Evolutionary conservation across 2,113 vertebrate species (phyloP), one percentile per base, ranked within the genome.

Genomic region (Origma solitaria): DNA sequence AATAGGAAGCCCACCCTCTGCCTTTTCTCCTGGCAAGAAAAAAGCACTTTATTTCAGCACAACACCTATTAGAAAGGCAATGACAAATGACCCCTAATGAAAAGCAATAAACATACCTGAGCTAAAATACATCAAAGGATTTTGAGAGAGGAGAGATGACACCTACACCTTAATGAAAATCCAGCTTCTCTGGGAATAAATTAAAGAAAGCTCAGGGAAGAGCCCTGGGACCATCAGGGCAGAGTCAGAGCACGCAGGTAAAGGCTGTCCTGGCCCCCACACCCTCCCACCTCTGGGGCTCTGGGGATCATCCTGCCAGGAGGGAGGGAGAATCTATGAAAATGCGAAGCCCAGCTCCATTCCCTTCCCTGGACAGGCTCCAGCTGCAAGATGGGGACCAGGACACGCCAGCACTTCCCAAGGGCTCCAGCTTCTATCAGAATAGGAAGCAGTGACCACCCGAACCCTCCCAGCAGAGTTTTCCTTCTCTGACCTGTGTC

Each of bases 71-170:
- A 94, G 89, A 84, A 85, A 94, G 81, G 94, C 95, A 77, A 81
- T 75, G 92, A 97, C 92, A 95, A 95, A 95, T 11, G 69, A 82
- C 81, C 82, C 71, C 27, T 47, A 80, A 93, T 7, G 28, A 10
- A 58, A 38, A 91, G 73, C 88, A 95, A 85, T 65, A 96, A 95
- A 96, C 92, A 96, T 96, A 88, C 11, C 83, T 10, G 13, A 57
- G 79, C 85, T 50, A 70, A 86, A 96, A 79, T 82, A 86, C 37
- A 88, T 71, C 60, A 53, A 76, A 82, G 53, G 56, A 58, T 66
- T 51, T 38, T 30, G 47, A 91, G 80, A 93, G 78, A 8, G 2
- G 51, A 31, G 86, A 88, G 57, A 86, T 66, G 49, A 57, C 60
- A 87, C 81, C 86, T 66, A 60, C 56, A 64, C 90, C 90, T 82